Evolutionary conservation across 2,113 vertebrate species (phyloP), one percentile per base, ranked within the genome.

Genomic region (Sciurus niger): DNA sequence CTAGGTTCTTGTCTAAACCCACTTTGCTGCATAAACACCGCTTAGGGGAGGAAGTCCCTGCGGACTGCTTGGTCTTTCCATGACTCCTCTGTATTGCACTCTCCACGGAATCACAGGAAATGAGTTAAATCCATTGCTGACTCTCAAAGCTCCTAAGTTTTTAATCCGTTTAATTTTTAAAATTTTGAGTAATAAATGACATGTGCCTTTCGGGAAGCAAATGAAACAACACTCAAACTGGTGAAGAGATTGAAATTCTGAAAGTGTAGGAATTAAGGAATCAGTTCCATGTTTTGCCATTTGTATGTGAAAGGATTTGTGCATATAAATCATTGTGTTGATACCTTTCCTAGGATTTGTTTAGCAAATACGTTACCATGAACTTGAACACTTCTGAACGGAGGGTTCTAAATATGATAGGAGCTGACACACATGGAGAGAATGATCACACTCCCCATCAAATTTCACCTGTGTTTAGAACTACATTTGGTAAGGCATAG

Each of bases 371-470:
- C 94, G 85, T 94, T 37, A 20, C 91, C 4, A 46, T 89, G 84
- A 97, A 89, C 89, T 82, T 83, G 95, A 96, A 55, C 90, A 70
- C 89, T 79, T 96, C 63, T 40, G 96, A 63, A 98, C n/a, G 96
- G 83, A 16, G 63, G 90, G 97, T 97, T 95, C 98, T 96, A 48
- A 95, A 96, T 43, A 89, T 73, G 96, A 97, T 89, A 90, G 88
- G 89, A 76, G 92, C 78, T 96, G 95, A 95, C 96, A 24, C 37
- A 1, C 67, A 67, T 34, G 82, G 88, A 0, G 25, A 67, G 90
- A 55, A 32, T 30, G 94, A 78, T 94, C 93, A 58, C 1, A 3
- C n/a, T n/a, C n/a, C n/a, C n/a, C n/a, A n/a, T n/a, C n/a, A n/a
- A n/a, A n/a, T n/a, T n/a, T n/a, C n/a, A n/a, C n/a, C n/a, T n/a